These are phyloP conservation scores for Scelioninae gen. 1 DNA, from an alignment of 2,888 invertebrate genomes.

Conservation along the genomic window DNA sequence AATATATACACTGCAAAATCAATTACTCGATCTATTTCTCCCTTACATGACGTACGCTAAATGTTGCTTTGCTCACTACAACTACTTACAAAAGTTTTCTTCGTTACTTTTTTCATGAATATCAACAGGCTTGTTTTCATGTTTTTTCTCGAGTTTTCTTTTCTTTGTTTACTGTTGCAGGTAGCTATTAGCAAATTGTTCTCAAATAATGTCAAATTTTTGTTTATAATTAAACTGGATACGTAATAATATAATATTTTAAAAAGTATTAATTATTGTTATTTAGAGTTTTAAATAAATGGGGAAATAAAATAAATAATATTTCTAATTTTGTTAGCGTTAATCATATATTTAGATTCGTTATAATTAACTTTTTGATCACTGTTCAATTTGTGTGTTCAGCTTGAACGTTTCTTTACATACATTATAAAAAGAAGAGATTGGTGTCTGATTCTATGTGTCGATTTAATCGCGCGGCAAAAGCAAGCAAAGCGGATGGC, in stretches of 20 bases:
- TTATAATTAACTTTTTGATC: not conserved
- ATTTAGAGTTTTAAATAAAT: too few relatives aligned
- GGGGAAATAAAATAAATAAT: too few relatives aligned
- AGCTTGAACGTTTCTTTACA: not conserved
- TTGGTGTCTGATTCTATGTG: slow-evolving; percentile 17
- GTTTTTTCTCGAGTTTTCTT: slow-evolving; percentile 11
- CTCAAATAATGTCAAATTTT: not conserved
- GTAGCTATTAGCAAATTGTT: slow-evolving; percentile 10
- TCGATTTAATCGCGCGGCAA: slow-evolving; percentile 58
- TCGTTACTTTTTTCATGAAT: slow-evolving; percentile 14
- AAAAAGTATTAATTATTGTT: too few relatives aligned
- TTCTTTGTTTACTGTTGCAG: not conserved
- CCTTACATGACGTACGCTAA: slow-evolving; percentile 58
- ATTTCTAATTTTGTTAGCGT: too few relatives aligned
- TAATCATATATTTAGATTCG: too few relatives aligned
- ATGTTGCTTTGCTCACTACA: slow-evolving; percentile 38
- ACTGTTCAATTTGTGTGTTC: not conserved
- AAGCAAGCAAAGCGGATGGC: slow-evolving; percentile 33
- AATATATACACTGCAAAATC: too few relatives aligned
- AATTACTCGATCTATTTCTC: slow-evolving; percentile 63
- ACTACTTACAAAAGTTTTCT: slow-evolving; percentile 8
- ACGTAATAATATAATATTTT: too few relatives aligned
- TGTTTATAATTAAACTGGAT: not conserved
- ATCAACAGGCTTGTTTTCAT: slow-evolving; percentile 20
- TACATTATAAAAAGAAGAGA: not conserved